A percentile compares a stretch with the other conserved stretches of the same genome.
Evolutionary conservation across 2,888 invertebrate genomes (phyloP).

Genomic region (Calameuta filiformis): DNA sequence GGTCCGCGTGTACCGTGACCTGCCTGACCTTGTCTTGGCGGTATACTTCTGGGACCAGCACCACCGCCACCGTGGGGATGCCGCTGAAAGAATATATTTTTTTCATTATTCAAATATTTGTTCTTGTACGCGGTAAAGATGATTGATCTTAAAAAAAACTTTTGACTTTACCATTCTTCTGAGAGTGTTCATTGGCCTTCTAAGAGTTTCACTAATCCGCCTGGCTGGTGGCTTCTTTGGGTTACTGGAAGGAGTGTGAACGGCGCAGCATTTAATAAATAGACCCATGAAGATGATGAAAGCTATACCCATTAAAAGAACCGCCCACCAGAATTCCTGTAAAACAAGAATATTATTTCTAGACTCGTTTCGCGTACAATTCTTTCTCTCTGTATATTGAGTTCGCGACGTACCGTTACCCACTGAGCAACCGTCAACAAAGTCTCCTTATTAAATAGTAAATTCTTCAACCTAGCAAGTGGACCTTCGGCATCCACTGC

Average conservation of each 20-base stretch:
- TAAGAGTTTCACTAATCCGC: constrained; percentile 89
- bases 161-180: constrained; percentile 79
- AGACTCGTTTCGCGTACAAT: background rate
- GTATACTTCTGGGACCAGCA: constrained; percentile 57
- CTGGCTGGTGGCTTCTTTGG: constrained; percentile 96
- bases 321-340: constrained; percentile 94
- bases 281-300: constrained; percentile 96
- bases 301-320: constrained; percentile 89
- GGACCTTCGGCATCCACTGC: constrained; percentile 99
- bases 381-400: background rate
- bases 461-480: constrained; percentile 93
- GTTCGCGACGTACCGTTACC: constrained; percentile 77
- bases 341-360: constrained; percentile 31
- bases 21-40: constrained; percentile 51
- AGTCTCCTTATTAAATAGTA: constrained; percentile 91
- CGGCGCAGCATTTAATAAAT: constrained; percentile 99
- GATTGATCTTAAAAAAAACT: background rate
- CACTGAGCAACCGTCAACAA: constrained; percentile 89
- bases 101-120: background rate
- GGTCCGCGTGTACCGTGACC: constrained; percentile 68
- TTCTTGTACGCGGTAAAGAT: background rate
- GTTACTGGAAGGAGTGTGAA: constrained; percentile 99
- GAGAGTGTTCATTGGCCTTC: constrained; percentile 91
- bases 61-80: constrained; percentile 67
- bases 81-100: constrained; percentile 48